Evolutionary conservation across 2,797 vertebrate genomes (phyloP), one percentile per base, ranked within the genome.

Genomic region (Merluccius polli): DNA sequence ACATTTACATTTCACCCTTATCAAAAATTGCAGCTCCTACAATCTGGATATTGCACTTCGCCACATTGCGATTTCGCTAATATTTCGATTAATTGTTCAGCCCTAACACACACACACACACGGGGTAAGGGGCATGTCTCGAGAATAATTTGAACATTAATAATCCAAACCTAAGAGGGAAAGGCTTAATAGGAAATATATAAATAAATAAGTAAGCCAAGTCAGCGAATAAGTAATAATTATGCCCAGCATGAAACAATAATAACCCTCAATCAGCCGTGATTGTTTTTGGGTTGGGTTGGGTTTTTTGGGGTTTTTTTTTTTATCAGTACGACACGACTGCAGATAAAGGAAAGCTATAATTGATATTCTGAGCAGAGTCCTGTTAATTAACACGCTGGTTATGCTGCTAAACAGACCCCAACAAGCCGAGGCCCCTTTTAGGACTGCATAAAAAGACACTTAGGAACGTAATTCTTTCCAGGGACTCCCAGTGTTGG

Each of bases 341-440:
- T 85, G 79, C 82, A 87, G 88, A 93, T 88, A 87, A 89, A 87
- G 83, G 75, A 76, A 80, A 71, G 77, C 73, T 83, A 87, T 87
- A 89, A 91, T 90, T 95, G 87, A 93, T 94, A 92, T 92, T 93
- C 89, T 70, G 41, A 89, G 79, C 87, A 67, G 84, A 90, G 79
- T 90, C 91, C 83, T 85, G 82, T 91, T 92, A 90, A 93, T 93
- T 91, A 93, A 92, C 89, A 83, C 21, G 73, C 89, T 89, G 91
- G 93, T 93, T 91, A 90, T 90, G 87, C 78, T 85, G 81, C 84
- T 90, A 90, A 93, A 93, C 87, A 85, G 87, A 88, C 86, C 88
- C 82, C 52, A 78, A 91, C 88, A 89, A 87, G 86, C 83, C 87
- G 81, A 87, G 86, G 82, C 79, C 1, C 84, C 78, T 84, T 71